Conservation (phyloP, 2,797 vertebrate genomes). For the Scarus forsteni region DNA sequence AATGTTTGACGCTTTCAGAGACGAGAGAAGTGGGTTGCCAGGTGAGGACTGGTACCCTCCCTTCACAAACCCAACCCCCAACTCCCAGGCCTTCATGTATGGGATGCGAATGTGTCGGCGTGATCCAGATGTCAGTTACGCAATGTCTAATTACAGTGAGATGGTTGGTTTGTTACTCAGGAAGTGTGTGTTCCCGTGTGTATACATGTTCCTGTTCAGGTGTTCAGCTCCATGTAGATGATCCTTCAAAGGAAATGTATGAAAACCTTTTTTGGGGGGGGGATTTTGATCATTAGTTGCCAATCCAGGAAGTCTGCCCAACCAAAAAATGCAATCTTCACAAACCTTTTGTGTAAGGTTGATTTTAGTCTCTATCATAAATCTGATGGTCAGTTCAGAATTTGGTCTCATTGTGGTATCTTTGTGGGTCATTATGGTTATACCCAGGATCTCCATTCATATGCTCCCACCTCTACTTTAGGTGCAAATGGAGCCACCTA, state of each 20-base stretch:
- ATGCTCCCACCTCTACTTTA: no score
- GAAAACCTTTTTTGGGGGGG: no score
- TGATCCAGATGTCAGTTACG: conserved; percentile 77
- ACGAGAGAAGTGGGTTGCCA: conserved; percentile 63
- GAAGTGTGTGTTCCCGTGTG: neutral
- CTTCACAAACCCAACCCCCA: neutral
- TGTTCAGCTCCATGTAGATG: conserved; percentile 1
- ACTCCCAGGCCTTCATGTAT: conserved; percentile 46
- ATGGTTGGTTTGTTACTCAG: conserved; percentile 30
- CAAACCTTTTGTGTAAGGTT: no score
- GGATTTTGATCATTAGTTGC: no score
- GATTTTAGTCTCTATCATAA: no score
- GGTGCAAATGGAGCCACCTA: no score
- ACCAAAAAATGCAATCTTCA: no score
- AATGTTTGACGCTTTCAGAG: conserved; percentile 73
- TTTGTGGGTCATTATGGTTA: no score
- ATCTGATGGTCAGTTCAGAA: no score
- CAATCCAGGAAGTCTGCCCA: no score
- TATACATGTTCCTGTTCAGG: neutral
- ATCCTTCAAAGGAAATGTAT: neutral
- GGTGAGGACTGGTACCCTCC: conserved; percentile 56
- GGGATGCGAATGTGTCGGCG: conserved; percentile 75
- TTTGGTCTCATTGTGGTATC: no score
- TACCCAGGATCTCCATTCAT: no score
- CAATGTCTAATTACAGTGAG: conserved; percentile 75